Evolutionary conservation across 2,888 invertebrate genomes (phyloP), one percentile per base, ranked within the genome.

Genomic region (Drosophila falleni): DNA sequence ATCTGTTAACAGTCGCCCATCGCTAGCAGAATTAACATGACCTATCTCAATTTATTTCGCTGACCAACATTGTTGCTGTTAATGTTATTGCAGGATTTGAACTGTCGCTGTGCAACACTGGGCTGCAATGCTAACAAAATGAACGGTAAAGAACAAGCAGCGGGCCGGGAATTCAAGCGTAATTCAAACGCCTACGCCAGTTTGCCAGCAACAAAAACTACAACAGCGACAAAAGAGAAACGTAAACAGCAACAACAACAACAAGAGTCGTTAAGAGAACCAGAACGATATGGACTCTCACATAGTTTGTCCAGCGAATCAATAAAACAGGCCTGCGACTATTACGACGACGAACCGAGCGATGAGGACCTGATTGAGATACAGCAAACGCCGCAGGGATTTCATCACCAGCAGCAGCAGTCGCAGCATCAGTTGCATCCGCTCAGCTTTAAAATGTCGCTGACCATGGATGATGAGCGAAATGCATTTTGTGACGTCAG

Each of bases 221-320:
- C 47, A 16, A 54, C 62, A 49, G 19, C 50, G 31, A 41, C 49
- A 44, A 80, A 59, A 49, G 62, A 62, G 49, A 60, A 68, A 68
- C 77, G 58, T 29, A 76, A 67, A 46, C 64, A 47, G 33, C 60
- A 58, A 37, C 69, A 61, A 49, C 59, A 61, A 44, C 60, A 65
- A 31, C 58, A 55, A 46, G 63, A 65, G 33, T 16, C 59, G 16
- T 33, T 46, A 51, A 68, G 44, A 53, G 78, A 78, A 33, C 79
- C 78, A n/a, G 83, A 84, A 41, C 65, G 78, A 44, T 88, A 80
- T 80, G 91, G 90, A 39, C 74, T 90, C 42, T 91, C 92, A 23
- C 89, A 90, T 51, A 87, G 90, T 74, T 78, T 91, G 4, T 92
- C 92, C 51, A 91, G 90, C 29, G 92, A 92, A 68, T 91, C 92